Evolutionary conservation across 2,888 invertebrate genomes (phyloP), one percentile per base, ranked within the genome.

Genomic region (Gortyna flavago): DNA sequence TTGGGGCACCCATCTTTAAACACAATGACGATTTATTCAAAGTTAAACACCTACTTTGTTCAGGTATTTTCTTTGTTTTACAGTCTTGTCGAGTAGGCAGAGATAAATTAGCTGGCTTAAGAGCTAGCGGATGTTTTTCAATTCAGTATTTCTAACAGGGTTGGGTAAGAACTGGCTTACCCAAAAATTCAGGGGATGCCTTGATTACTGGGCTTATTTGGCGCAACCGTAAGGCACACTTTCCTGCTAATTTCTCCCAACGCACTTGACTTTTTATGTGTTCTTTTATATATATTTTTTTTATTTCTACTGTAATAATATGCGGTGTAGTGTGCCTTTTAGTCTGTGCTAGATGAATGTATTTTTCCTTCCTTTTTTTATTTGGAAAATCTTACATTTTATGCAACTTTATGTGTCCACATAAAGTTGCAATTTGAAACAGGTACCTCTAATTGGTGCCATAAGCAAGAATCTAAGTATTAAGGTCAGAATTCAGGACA

Each of bases 1-100:
- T 87, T 80, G 76, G 87, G 84, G 67, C 88, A 84, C 79, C 85
- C 78, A 80, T 84, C 78, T 84, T 77, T 80, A 29, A 84, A 87
- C 69, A 84, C 84, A 84, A 86, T 77, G 81, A 72, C 13, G 48
- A 72, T 84, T 77, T 73, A 75, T 79, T 70, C 59, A 61, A 69
- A 32, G 59, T 41, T 72, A 66, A 79, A 11, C 64, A 44, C 68
- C 29, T 64, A 79, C 66, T 80, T 74, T 44, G 69, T 57, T 11
- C 61, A 71, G 71, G 57, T 57, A 35, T 71, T 81, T 85, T 82
- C 66, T 73, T 73, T 83, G 68, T 81, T 80, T 71, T 57, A 59
- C 7, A 8, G 2, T 18, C 5, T 62, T 62, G 21, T 67, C 16
- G 38, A 54, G 8, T 32, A 44, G 35, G 29, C 71, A 48, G 9